Percentiles rank a stretch among this genome's conserved stretches.
Conservation (phyloP, 2,113 vertebrate species). For the Daubentonia madagascariensis region DNA sequence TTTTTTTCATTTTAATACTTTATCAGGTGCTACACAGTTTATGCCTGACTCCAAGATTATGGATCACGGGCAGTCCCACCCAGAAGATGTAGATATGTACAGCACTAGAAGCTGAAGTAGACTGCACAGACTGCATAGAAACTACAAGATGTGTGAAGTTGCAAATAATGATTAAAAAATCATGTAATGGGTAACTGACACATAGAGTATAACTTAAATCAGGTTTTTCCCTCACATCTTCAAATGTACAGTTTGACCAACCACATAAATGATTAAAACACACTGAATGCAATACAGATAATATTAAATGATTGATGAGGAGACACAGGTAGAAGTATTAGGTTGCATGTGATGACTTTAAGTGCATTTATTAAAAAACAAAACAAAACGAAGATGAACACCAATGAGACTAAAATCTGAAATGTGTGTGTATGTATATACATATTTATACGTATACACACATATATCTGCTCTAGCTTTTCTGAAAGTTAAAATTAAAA, state of each 20-base stretch:
- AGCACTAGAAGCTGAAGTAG: constrained; percentile 90
- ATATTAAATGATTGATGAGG: not conserved
- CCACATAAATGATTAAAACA: constrained; percentile 4
- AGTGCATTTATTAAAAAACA: not conserved
- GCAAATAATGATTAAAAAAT: constrained; percentile 72
- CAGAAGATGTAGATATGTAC: constrained; percentile 93
- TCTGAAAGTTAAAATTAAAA: too few relatives aligned
- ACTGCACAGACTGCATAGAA: constrained; percentile 28
- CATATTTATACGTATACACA: not conserved
- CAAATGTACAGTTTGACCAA: constrained; percentile 54
- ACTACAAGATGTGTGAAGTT: constrained; percentile 52
- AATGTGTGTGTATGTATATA: not conserved
- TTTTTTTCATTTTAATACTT: constrained; percentile 66
- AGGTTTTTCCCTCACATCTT: constrained; percentile 58
- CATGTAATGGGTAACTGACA: constrained; percentile 40
- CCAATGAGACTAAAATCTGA: constrained; percentile 32
- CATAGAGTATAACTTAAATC: constrained; percentile 58
- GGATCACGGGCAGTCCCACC: constrained; percentile 92
- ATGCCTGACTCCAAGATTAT: constrained; percentile 85
- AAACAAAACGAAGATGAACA: not conserved
- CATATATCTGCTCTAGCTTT: constrained; percentile 37
- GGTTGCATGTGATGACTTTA: not conserved
- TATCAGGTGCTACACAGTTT: constrained; percentile 80
- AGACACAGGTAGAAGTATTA: not conserved
- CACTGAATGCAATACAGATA: constrained; percentile 24